Evolutionary conservation across 2,797 vertebrate genomes (phyloP).

Genomic region (Acrocephalus scirpaceus): DNA sequence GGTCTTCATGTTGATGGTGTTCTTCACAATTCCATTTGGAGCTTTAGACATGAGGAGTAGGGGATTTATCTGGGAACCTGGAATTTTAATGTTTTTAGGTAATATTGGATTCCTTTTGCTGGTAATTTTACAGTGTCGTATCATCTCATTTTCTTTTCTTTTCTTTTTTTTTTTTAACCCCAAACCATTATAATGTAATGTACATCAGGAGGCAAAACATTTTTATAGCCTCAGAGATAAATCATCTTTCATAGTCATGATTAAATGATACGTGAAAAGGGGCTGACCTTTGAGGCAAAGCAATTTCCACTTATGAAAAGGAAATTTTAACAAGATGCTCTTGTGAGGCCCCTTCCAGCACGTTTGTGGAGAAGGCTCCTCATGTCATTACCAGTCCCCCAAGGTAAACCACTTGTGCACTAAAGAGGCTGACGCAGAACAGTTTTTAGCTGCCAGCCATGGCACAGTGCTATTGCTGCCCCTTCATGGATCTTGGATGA

Average conservation of each 20-base stretch:
- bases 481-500: not conserved
- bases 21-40: not conserved
- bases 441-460: not conserved
- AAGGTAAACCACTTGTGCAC: not conserved
- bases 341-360: not conserved
- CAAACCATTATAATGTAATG: not conserved
- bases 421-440: not conserved
- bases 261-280: not conserved
- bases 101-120: not conserved
- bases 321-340: constrained; percentile 16
- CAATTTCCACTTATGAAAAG: not conserved
- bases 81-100: not conserved
- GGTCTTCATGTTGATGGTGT: not conserved
- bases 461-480: not conserved
- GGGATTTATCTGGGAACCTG: not conserved
- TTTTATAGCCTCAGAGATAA: not conserved
- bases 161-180: not conserved
- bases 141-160: not conserved
- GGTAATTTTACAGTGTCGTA: not conserved
- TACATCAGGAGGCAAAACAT: not conserved
- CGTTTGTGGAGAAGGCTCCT: not conserved
- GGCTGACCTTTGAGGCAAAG: not conserved
- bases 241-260: not conserved
- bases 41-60: not conserved
- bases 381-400: not conserved